Conservation (phyloP, 2,797 vertebrate genomes). For the Rhyacichthys aspro region DNA sequence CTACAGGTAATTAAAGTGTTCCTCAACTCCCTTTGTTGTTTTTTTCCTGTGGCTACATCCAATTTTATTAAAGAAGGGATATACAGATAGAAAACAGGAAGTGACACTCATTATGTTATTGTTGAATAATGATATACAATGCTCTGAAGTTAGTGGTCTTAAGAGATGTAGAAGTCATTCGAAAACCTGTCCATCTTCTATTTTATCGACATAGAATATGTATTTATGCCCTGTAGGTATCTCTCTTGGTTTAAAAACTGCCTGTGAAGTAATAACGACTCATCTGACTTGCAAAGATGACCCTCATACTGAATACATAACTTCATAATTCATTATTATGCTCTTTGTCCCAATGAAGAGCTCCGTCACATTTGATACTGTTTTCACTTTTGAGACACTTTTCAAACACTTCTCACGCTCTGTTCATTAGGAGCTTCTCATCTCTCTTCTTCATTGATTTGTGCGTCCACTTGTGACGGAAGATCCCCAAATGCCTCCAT, state of each 20-base stretch:
- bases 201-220: constrained; percentile 34
- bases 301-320: constrained; percentile 10
- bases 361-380: not conserved
- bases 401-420: too few relatives aligned
- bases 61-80: not conserved
- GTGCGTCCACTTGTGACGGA: not conserved
- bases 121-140: constrained; percentile 14
- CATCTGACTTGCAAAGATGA: constrained; percentile 33
- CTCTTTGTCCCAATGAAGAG: not conserved
- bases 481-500: constrained; percentile 1
- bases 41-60: not conserved
- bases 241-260: constrained; percentile 3
- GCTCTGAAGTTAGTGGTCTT: constrained; percentile 9
- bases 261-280: constrained; percentile 2
- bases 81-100: not conserved
- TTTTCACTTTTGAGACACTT: not conserved
- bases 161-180: constrained; percentile 37
- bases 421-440: too few relatives aligned
- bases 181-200: constrained; percentile 8
- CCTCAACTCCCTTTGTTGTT: not conserved
- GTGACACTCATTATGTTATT: not conserved
- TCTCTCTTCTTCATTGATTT: not conserved
- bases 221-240: constrained; percentile 30
- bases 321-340: constrained; percentile 13
- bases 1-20: constrained; percentile 9